These are phyloP conservation scores for Bugula neritina DNA, from an alignment of 2,888 invertebrate species.

Conservation along the genomic window DNA sequence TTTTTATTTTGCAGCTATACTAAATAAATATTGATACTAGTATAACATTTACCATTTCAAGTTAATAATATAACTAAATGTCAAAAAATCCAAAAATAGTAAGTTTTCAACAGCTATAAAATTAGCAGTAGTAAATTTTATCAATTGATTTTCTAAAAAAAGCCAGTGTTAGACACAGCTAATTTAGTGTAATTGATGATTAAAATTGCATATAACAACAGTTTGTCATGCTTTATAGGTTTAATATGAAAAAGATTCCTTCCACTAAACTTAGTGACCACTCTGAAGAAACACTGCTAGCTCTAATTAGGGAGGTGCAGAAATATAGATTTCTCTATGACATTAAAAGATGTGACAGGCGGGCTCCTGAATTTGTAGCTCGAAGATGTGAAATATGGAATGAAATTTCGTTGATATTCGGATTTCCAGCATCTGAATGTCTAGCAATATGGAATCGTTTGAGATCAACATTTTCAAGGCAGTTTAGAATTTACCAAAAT, in stretches of 20 bases:
- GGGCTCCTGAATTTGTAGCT: background rate
- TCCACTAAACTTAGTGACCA: background rate
- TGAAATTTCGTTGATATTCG: background rate
- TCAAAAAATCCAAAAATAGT: no score
- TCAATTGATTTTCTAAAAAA: no score
- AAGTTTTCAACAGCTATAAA: no score
- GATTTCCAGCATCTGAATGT: background rate
- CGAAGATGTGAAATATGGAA: background rate
- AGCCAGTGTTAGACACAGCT: no score
- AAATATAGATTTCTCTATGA: conserved; percentile 11
- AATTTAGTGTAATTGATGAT: no score
- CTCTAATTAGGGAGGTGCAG: conserved; percentile 7
- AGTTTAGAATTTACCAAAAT: conserved; percentile 1
- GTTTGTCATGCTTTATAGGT: background rate
- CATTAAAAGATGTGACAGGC: background rate
- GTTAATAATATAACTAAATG: no score
- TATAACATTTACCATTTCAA: no score
- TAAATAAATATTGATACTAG: no score
- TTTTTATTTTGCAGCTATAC: no score
- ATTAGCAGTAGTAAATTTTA: no score
- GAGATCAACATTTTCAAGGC: background rate
- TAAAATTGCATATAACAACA: no score
- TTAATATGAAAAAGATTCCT: background rate
- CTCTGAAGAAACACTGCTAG: background rate
- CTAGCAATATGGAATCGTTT: background rate